These are phyloP conservation scores for Elgaria multicarinata DNA, from an alignment of 2,113 vertebrate species.

Conservation along the genomic window DNA sequence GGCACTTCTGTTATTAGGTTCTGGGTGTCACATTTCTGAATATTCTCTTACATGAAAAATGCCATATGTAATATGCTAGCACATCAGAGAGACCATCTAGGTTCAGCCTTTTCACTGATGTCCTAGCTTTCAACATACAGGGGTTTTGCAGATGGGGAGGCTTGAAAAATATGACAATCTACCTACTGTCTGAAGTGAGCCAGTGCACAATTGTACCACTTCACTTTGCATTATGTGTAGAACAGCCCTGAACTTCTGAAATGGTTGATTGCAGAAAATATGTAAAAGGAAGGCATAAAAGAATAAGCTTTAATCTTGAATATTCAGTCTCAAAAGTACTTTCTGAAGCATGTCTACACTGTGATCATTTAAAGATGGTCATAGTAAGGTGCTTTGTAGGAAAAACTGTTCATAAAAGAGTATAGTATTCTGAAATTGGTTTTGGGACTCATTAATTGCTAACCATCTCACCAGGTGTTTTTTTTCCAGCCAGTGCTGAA, in stretches of 20 bases:
- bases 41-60: background rate
- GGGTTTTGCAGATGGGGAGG: background rate
- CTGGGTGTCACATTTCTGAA: background rate
- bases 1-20: background rate
- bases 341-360: slow-evolving; percentile 47
- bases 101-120: background rate
- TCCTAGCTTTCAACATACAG: background rate
- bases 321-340: slow-evolving; percentile 60
- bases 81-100: background rate
- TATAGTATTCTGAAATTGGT: slow-evolving; percentile 57
- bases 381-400: slow-evolving; percentile 38
- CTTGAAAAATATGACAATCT: background rate
- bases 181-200: background rate
- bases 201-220: background rate
- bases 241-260: background rate
- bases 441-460: slow-evolving; percentile 81
- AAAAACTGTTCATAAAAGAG: slow-evolving; percentile 29
- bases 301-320: slow-evolving; percentile 50
- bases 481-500: slow-evolving; percentile 67
- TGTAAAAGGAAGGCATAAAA: slow-evolving; percentile 31
- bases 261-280: background rate
- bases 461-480: slow-evolving; percentile 63
- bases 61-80: background rate
- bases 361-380: slow-evolving; percentile 45
- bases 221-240: background rate